Percentiles rank a stretch among this genome's conserved stretches.
phyloP scores from a whole-genome alignment of 2,888 invertebrate genomes.

The Scaptomyza reducta region DNA sequence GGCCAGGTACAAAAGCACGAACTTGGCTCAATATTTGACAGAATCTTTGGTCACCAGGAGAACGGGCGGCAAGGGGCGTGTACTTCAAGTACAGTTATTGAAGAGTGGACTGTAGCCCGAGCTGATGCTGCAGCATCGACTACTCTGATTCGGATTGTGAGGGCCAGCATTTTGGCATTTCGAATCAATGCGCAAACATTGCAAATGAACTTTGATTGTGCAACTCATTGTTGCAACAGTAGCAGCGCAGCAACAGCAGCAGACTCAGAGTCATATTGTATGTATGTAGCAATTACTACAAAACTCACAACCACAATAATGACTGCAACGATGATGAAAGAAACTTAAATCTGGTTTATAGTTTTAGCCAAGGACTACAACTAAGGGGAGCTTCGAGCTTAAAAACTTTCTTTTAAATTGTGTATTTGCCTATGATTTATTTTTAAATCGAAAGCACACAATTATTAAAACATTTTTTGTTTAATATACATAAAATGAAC shows the following conservation, averaged over 20 bases:
- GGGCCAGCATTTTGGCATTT: constrained; percentile 53
- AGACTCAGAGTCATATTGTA: constrained; percentile 5
- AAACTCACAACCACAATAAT: constrained; percentile 11
- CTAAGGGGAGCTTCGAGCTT: not conserved
- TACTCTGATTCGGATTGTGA: constrained; percentile 43
- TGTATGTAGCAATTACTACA: constrained; percentile 18
- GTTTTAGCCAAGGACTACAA: not conserved
- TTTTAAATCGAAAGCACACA: too few relatives aligned
- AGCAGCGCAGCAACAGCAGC: not conserved
- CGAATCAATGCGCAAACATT: constrained; percentile 64
- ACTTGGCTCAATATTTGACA: constrained; percentile 39
- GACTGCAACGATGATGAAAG: constrained; percentile 11
- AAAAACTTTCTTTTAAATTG: not conserved
- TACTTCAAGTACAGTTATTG: constrained; percentile 37
- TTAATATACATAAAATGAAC: not conserved
- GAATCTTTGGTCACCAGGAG: constrained; percentile 39
- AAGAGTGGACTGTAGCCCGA: constrained; percentile 7
- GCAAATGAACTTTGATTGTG: constrained; percentile 70
- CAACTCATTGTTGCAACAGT: constrained; percentile 36
- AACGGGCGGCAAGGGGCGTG: not conserved
- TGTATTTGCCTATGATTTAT: too few relatives aligned
- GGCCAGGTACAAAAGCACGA: constrained; percentile 10
- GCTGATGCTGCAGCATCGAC: constrained; percentile 8
- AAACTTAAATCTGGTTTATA: not conserved
- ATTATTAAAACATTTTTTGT: too few relatives aligned